Percentiles rank a stretch among this genome's conserved stretches.
Evolutionary conservation across 2,888 invertebrate genomes (phyloP).

Genomic region (Andrena hattorfiana): DNA sequence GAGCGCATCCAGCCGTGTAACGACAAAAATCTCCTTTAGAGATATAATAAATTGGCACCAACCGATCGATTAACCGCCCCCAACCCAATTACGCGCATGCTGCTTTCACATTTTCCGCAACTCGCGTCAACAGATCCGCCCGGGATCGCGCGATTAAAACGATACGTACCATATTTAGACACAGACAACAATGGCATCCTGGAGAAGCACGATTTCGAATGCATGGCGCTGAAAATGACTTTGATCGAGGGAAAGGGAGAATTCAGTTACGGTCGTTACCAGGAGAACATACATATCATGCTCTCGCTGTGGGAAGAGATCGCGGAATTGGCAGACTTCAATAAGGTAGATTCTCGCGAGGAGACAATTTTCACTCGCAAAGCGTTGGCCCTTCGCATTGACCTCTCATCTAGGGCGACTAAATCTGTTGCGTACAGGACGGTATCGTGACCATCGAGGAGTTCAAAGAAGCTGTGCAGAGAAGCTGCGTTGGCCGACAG

Average conservation of each 20-base stretch:
- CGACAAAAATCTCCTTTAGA: slow-evolving; percentile 30
- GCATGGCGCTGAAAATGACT: slow-evolving; percentile 92
- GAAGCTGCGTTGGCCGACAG: slow-evolving; percentile 91
- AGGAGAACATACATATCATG: slow-evolving; percentile 94
- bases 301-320: slow-evolving; percentile 94
- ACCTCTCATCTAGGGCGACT: no score
- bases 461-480: slow-evolving; percentile 93
- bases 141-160: not conserved
- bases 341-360: slow-evolving; percentile 87
- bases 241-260: slow-evolving; percentile 94
- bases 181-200: slow-evolving; percentile 94
- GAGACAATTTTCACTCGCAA: not conserved
- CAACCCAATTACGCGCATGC: not conserved
- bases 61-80: slow-evolving; percentile 50
- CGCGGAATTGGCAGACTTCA: slow-evolving; percentile 93
- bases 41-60: slow-evolving; percentile 51
- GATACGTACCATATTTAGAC: slow-evolving; percentile 86
- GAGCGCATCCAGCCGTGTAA: slow-evolving; percentile 42
- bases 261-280: slow-evolving; percentile 89
- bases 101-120: not conserved
- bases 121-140: not conserved
- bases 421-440: slow-evolving; percentile 87
- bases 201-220: slow-evolving; percentile 93
- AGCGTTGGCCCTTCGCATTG: not conserved
- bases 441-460: slow-evolving; percentile 93